Base-by-base conservation (phyloP, 2,888 invertebrate genomes). In the Thecocarcelia acutangulata region DNA sequence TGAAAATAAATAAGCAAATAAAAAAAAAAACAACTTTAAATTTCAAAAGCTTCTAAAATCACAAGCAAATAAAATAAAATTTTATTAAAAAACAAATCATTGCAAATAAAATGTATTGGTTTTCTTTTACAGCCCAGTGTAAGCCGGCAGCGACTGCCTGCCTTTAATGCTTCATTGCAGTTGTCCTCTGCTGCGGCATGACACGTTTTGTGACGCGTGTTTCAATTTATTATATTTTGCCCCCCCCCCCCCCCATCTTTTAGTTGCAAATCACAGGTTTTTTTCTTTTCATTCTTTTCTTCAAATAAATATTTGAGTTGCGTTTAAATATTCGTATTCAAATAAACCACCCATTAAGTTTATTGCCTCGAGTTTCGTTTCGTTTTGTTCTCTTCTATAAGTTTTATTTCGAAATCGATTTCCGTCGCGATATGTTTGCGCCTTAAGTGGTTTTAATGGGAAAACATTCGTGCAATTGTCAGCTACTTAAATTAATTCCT, bases 241-340 rank as follows among this genome's bases (percentile, higher is more conserved):
- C n/a, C n/a, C n/a, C n/a, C n/a, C n/a, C n/a, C n/a, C n/a, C n/a
- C 8, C 33, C 37, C 59, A 66, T 46, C 15, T 15, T 42, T 12
- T 24, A 40, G 8, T 12, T 21, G 19, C 68, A 33, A n/a, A 19
- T 13, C 54, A 46, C 12, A 24, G 15, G 50, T 52, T 40, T 58
- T 1, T 40, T 64, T 28, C 6, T 28, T 28, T 28, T 28, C n/a
- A n/a, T n/a, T n/a, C n/a, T 28, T 28, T 28, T 33, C 8, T 81
- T 76, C 50, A 61, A 76, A 73, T 77, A 46, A 69, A 74, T 73
- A 66, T 59, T 73, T 64, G 44, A 70, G 78, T 78, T 82, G 66
- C 70, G 82, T 66, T 82, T 78, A 82, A 82, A 82, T 82, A 82
- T 82, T 78, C 70, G 78, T 82, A 82, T 82, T 78, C 70, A 78